Evolutionary conservation across 35 echinoderm and acorn worm species (phyloP).

Genomic region (Hemicentrotus pulcherrimus): DNA sequence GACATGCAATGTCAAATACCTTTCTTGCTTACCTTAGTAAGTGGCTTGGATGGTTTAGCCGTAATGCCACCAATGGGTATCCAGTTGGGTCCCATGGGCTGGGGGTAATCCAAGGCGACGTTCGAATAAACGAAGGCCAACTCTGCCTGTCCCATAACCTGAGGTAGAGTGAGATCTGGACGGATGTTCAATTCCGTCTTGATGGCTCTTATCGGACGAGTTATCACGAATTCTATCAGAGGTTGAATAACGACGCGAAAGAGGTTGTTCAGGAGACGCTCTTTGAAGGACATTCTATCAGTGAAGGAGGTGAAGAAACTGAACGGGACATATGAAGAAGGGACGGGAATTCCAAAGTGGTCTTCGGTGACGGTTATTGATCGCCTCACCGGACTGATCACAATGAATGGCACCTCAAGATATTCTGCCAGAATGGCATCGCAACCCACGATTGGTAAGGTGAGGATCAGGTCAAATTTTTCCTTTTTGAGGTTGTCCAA

Average conservation of each 20-base stretch:
- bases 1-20: too few species aligned
- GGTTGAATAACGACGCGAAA: neutral
- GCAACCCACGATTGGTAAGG: constrained; percentile 24
- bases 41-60: constrained; percentile 17
- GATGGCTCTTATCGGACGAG: neutral
- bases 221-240: neutral
- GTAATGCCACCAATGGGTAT: constrained; percentile 26
- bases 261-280: constrained; percentile 28
- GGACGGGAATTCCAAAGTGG: constrained; percentile 38
- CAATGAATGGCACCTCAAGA: constrained; percentile 38
- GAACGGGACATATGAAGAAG: constrained; percentile 45
- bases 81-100: constrained; percentile 24
- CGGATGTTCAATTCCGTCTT: constrained; percentile 33
- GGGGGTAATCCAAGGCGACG: constrained; percentile 8
- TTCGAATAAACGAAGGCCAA: neutral
- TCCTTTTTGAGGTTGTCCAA: constrained; percentile 40
- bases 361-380: constrained; percentile 38
- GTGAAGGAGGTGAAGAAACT: neutral
- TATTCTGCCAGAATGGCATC: constrained; percentile 40
- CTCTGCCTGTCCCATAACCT: neutral
- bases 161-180: neutral
- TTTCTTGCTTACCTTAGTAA: neutral
- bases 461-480: constrained; percentile 46
- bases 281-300: constrained; percentile 42
- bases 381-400: neutral